These are phyloP conservation scores for Glareola pratincola DNA, from an alignment of 2,113 vertebrate species.

Conservation along the genomic window DNA sequence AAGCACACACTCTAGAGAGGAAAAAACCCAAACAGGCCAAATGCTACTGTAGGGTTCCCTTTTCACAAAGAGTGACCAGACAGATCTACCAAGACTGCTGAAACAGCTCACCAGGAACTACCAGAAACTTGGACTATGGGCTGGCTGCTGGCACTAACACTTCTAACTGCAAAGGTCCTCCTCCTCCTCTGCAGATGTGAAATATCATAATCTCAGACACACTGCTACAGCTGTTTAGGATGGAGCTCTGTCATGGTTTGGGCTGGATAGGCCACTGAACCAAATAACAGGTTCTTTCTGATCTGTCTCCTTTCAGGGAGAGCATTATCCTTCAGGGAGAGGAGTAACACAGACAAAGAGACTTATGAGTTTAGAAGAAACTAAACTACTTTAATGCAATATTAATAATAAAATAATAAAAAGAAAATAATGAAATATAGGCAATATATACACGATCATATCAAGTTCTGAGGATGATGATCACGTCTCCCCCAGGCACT, in stretches of 20 bases:
- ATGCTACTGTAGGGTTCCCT: neutral
- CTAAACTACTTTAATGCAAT: too few relatives aligned
- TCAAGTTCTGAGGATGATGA: too few relatives aligned
- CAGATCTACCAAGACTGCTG: neutral
- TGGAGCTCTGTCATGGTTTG: neutral
- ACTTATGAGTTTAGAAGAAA: too few relatives aligned
- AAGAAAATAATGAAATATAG: too few relatives aligned
- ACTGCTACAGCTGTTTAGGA: neutral
- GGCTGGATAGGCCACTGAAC: too few relatives aligned
- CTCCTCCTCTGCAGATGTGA: neutral
- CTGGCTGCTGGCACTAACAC: neutral
- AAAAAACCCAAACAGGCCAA: neutral
- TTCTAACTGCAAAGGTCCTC: neutral
- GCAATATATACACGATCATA: too few relatives aligned
- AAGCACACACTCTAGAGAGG: neutral
- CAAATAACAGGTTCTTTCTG: too few relatives aligned
- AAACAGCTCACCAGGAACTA: neutral
- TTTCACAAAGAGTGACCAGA: neutral
- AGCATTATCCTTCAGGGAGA: too few relatives aligned
- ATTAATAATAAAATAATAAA: too few relatives aligned
- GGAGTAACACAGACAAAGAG: too few relatives aligned
- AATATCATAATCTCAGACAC: accelerated
- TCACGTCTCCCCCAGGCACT: too few relatives aligned
- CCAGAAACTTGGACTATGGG: neutral
- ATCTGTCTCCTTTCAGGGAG: too few relatives aligned